Evolutionary conservation across 2,113 vertebrate genomes (phyloP), one percentile per base, ranked within the genome.

Genomic region (Agapornis roseicollis): DNA sequence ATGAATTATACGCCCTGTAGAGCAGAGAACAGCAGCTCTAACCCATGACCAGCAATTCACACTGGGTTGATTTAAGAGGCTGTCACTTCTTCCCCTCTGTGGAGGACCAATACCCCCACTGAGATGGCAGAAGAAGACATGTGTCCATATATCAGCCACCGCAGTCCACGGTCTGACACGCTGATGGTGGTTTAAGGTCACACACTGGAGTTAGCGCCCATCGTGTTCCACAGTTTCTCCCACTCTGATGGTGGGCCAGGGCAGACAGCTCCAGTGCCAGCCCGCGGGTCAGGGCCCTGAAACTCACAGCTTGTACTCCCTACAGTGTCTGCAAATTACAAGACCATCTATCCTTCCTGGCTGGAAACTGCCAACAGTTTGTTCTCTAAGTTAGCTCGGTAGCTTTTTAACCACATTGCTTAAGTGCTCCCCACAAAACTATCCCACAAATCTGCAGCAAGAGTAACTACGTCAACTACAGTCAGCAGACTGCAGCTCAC

Each of bases 61-160:
- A 60, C 52, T 13, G 52, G 19, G 27, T 35, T 95, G 80, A 95
- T 92, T 90, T 83, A 93, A 91, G 83, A 95, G 50, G 20, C 23
- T 86, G 65, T 66, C 80, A 84, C 50, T 93, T 86, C 47, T 28
- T 39, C 39, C 33, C 55, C 60, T 92, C 42, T 33, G n/a, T 20
- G 16, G 12, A 42, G n/a, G 68, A 23, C 60, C 87, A 41, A 47
- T 44, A 56, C 35, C 44, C 72, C 37, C 79, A 61, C 6, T 0
- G 6, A 49, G 88, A 47, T 22, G 55, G 72, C 83, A 94, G 50
- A 74, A 64, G 68, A 56, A 1, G 15, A 70, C 27, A 5, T 4
- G 35, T 70, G 47, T 8, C 60, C 37, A 9, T 2, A 2, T 27
- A 66, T 74, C 65, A 66, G 14, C 39, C 10, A 4, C 44, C 3